Base-by-base conservation (phyloP, 2,113 vertebrate genomes). In the Hiodon alosoides region DNA sequence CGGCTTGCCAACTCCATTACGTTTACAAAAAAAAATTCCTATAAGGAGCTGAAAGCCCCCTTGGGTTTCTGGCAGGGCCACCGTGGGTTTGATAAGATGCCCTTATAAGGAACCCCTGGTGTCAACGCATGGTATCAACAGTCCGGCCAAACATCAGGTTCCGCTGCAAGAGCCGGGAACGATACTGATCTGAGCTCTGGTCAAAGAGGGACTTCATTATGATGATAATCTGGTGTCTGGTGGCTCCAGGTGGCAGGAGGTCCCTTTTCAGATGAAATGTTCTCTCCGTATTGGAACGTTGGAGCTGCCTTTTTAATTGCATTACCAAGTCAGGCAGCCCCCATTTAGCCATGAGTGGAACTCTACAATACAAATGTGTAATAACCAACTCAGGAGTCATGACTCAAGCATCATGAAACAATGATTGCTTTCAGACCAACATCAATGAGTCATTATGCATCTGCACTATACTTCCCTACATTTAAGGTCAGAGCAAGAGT, bases 81-180 rank as follows among this genome's bases (percentile, higher is more conserved):
- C 47, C 9, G 11, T 8, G 67, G 69, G 69, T 51, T 67, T 13
- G 62, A 31, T 51, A 4, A n/a, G 3, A 66, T 46, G 7, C 50
- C 76, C 69, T 57, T 72, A 72, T 72, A 77, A 77, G 76, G 75
- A 72, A 51, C 53, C 14, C 59, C 60, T 17, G n/a, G 47, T 48
- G 10, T 62, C 68, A 51, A 70, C 48, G 50, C 58, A 62, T 4
- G 8, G 59, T 5, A 31, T 31, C 31, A 54, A 55, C 50, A 14
- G 2, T 47, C 60, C 53, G 64, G 47, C 14, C 46, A 51, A 59
- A 67, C 9, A 13, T 67, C 64, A 68, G 73, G 17, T n/a, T 50
- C 31, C 51, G 8, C 47, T 60, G 16, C 64, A 3, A 2, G 64
- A 48, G 14, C 46, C 7, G 3, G 10, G 64, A 2, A 47, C 7